A percentile compares a stretch with the other conserved stretches of the same genome.
Conservation (phyloP, 1,140 invertebrate species). For the Lepidurus packardi region DNA sequence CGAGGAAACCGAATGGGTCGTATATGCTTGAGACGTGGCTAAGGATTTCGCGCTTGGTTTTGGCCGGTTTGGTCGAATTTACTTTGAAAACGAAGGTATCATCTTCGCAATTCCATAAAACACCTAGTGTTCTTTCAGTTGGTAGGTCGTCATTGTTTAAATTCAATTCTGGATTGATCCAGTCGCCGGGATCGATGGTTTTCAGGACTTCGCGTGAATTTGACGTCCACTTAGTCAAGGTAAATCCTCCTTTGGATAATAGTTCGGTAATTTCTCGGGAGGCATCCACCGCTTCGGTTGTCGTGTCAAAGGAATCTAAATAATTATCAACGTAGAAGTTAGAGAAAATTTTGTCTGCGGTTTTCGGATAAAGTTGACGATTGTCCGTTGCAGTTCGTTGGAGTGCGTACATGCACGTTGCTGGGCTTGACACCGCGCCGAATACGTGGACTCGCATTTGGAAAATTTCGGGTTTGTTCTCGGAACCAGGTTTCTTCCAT, state of each 20-base stretch:
- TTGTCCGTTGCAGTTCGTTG: slow-evolving; percentile 34
- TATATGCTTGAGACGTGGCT: slow-evolving; percentile 33
- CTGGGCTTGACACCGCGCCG: slow-evolving; percentile 37
- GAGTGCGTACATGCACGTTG: slow-evolving; percentile 34
- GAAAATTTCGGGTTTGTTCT: slow-evolving; percentile 29
- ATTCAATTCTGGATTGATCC: too few species aligned
- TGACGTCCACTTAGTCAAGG: background rate
- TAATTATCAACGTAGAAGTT: slow-evolving; percentile 38
- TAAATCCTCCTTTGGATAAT: background rate
- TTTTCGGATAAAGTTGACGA: slow-evolving; percentile 3
- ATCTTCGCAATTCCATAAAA: slow-evolving; percentile 27
- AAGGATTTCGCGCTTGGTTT: slow-evolving; percentile 36
- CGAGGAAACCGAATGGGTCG: slow-evolving; percentile 37
- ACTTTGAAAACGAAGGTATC: slow-evolving; percentile 23
- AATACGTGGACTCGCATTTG: slow-evolving; percentile 37
- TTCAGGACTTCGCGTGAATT: background rate
- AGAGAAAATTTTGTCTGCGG: background rate
- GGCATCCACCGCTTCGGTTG: slow-evolving; percentile 30
- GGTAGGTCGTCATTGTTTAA: background rate
- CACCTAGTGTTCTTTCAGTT: background rate
- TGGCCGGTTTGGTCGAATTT: background rate
- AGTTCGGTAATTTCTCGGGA: background rate
- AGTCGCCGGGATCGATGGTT: too few species aligned
- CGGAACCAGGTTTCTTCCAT: slow-evolving; percentile 26
- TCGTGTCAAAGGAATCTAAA: slow-evolving; percentile 27